Evolutionary conservation across 92 coral and sea anemone genomes (phyloP).

Genomic region (Epizoanthus ramosus): DNA sequence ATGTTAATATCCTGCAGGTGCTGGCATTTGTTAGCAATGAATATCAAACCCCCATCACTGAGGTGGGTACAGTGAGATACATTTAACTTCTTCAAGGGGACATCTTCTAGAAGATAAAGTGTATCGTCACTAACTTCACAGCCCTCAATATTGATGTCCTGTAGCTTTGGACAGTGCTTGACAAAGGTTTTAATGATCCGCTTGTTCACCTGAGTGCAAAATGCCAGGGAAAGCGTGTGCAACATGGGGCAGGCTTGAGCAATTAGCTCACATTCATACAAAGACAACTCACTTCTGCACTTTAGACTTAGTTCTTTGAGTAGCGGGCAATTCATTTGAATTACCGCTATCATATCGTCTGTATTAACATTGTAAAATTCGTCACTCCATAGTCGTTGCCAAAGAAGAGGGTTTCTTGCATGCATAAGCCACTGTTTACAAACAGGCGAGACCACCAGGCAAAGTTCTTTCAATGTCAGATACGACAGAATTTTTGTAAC

Average conservation of each 20-base stretch:
- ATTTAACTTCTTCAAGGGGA: slow-evolving; percentile 70
- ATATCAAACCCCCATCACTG: slow-evolving; percentile 69
- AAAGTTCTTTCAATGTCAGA: slow-evolving; percentile 70
- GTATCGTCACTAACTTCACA: slow-evolving; percentile 74
- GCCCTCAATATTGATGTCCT: slow-evolving; percentile 75
- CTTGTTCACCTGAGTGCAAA: slow-evolving; percentile 68
- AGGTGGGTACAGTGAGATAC: slow-evolving; percentile 84
- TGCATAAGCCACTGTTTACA: slow-evolving; percentile 71
- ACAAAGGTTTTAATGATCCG: slow-evolving; percentile 55
- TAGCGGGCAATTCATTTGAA: slow-evolving; percentile 62
- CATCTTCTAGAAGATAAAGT: slow-evolving; percentile 48
- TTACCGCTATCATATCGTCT: slow-evolving; percentile 47
- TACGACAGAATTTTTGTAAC: slow-evolving; percentile 73
- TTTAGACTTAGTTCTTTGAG: slow-evolving; percentile 78
- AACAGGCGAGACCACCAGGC: slow-evolving; percentile 62
- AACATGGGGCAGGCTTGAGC: slow-evolving; percentile 77
- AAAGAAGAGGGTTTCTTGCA: slow-evolving; percentile 67
- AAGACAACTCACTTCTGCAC: slow-evolving; percentile 53
- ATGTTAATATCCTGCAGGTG: slow-evolving; percentile 67
- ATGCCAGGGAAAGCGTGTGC: slow-evolving; percentile 73
- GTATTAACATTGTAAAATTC: slow-evolving; percentile 52
- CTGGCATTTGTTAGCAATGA: slow-evolving; percentile 58
- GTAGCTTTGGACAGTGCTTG: slow-evolving; percentile 64
- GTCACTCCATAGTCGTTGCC: slow-evolving; percentile 71
- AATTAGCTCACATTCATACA: slow-evolving; percentile 49